Evolutionary conservation across 2,888 invertebrate species (phyloP).

Genomic region (Lochmaea capreae): DNA sequence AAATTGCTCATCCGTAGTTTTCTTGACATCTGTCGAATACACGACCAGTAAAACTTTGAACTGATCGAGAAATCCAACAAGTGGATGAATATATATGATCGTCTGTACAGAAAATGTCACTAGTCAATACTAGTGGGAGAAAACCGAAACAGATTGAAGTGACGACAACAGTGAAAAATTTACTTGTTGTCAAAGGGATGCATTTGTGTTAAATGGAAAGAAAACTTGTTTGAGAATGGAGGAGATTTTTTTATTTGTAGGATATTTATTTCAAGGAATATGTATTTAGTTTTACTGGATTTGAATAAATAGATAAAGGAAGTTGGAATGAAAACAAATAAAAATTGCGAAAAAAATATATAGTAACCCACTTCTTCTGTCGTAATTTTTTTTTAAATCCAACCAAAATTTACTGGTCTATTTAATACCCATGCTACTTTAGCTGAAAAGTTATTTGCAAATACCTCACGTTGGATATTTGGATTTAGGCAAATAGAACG

Average conservation of each 20-base stretch:
- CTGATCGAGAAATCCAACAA: background rate
- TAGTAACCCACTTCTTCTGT: too few species aligned
- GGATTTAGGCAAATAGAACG: background rate
- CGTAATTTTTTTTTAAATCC: too few species aligned
- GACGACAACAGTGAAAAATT: background rate
- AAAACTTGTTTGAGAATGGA: too few species aligned
- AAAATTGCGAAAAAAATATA: too few species aligned
- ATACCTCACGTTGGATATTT: background rate
- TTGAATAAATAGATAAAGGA: too few species aligned
- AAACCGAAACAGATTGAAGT: background rate
- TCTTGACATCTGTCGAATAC: background rate
- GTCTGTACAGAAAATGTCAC: background rate
- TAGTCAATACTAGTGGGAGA: background rate
- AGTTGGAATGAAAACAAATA: too few species aligned
- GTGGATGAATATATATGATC: background rate
- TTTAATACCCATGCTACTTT: background rate
- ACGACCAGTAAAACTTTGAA: background rate
- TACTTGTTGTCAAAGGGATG: background rate
- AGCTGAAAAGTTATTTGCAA: background rate
- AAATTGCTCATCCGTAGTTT: background rate
- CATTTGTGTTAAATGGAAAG: too few species aligned
- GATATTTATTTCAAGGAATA: too few species aligned
- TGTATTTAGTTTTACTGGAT: too few species aligned
- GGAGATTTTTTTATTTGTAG: too few species aligned
- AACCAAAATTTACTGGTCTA: background rate